Evolutionary conservation across 2,797 vertebrate species (phyloP).

Genomic region (Crenichthys baileyi): DNA sequence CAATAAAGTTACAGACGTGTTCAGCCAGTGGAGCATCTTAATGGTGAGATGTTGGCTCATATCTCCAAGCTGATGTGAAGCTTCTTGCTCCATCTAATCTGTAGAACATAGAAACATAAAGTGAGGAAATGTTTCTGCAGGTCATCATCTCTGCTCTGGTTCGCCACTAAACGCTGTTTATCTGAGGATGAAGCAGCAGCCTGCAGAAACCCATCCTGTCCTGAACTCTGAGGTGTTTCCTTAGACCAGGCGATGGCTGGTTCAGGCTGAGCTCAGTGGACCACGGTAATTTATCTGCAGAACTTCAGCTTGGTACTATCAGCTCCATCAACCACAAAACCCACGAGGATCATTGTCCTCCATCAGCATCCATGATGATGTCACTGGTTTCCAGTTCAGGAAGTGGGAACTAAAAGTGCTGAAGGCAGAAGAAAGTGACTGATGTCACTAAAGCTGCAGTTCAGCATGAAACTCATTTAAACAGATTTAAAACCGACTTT

Average conservation of each 20-base stretch:
- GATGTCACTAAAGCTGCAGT: neutral
- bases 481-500: neutral
- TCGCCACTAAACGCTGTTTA: neutral
- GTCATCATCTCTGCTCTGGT: neutral
- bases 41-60: neutral
- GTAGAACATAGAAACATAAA: neutral
- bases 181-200: conserved; percentile 40
- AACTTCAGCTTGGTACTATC: neutral
- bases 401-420: neutral
- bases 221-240: neutral
- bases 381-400: neutral
- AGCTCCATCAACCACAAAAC: neutral
- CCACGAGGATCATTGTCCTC: neutral
- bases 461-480: neutral
- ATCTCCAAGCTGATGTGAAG: neutral
- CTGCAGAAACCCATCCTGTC: conserved; percentile 14
- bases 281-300: neutral
- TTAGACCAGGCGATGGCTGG: neutral
- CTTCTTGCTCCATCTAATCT: neutral
- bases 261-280: neutral
- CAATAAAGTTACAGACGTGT: too few species aligned
- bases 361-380: neutral
- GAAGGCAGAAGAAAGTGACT: neutral
- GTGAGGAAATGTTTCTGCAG: too few species aligned
- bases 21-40: too few species aligned